Conservation (phyloP, 1,140 invertebrate species). For the Papilio polytes region DNA sequence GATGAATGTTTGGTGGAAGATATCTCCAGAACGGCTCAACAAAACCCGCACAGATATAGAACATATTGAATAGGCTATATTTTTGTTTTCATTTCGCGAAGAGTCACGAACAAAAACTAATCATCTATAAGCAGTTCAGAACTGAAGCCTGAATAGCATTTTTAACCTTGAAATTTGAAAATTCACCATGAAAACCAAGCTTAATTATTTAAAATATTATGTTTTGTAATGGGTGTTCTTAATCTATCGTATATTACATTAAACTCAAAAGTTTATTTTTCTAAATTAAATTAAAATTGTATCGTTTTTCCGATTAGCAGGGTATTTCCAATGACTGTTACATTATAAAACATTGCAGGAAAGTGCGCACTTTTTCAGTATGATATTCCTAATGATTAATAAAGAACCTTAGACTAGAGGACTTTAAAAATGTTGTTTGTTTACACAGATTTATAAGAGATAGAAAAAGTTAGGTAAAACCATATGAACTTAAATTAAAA, state of each 20-base stretch:
- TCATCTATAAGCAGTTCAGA: not conserved
- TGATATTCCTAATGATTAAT: not conserved
- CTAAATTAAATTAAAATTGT: not conserved
- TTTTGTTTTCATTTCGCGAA: no score
- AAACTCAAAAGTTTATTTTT: not conserved
- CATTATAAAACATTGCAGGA: not conserved
- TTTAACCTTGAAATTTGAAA: no score
- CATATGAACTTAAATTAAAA: not conserved
- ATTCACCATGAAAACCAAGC: no score
- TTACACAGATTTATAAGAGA: not conserved
- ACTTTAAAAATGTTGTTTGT: not conserved
- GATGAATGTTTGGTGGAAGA: no score
- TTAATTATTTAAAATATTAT: no score
- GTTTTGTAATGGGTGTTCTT: no score
- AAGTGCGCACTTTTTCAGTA: not conserved
- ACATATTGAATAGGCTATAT: no score
- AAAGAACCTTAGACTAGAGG: not conserved
- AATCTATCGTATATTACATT: no score
- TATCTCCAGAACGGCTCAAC: no score
- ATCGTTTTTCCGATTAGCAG: not conserved
- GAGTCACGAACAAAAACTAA: no score
- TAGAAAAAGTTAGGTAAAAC: not conserved
- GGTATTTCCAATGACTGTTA: no score
- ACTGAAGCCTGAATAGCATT: not conserved
- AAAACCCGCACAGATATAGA: no score